Evolutionary conservation across 2,888 invertebrate species (phyloP).

Genomic region (Nezara viridula): DNA sequence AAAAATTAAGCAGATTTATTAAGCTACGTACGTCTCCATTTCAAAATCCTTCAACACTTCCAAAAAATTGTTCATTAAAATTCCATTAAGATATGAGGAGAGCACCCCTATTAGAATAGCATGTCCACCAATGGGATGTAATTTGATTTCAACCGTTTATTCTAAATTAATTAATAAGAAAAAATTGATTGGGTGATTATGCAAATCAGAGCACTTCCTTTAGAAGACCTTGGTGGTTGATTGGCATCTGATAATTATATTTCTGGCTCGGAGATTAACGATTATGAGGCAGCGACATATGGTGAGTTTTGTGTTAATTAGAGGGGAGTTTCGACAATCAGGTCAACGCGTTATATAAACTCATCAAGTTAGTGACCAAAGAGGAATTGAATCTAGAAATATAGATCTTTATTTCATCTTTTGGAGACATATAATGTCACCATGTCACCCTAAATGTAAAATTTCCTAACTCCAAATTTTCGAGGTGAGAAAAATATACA

Average conservation of each 20-base stretch:
- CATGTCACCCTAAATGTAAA: too few species aligned
- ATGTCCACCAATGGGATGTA: not conserved
- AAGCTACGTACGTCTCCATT: not conserved
- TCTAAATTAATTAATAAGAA: slow-evolving; percentile 20
- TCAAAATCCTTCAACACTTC: not conserved
- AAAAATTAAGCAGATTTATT: too few species aligned
- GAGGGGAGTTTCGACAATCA: slow-evolving; percentile 3
- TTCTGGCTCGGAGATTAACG: not conserved
- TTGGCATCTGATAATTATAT: slow-evolving; percentile 21
- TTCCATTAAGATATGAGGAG: not conserved
- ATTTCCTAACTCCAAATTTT: too few species aligned
- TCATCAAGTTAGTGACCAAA: not conserved
- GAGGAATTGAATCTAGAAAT: not conserved
- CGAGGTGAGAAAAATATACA: too few species aligned
- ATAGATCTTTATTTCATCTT: too few species aligned
- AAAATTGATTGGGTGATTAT: slow-evolving; percentile 34
- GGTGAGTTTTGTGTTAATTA: slow-evolving; percentile 34
- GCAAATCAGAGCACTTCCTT: slow-evolving; percentile 6
- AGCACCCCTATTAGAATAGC: not conserved
- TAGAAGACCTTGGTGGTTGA: slow-evolving; percentile 1
- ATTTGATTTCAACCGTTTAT: slow-evolving; percentile 12
- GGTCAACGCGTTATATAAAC: not conserved
- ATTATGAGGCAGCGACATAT: not conserved
- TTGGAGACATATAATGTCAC: too few species aligned
- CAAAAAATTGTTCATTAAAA: not conserved